These are phyloP conservation scores for Rynchops niger DNA, from an alignment of 2,113 vertebrate genomes.

Conservation along the genomic window DNA sequence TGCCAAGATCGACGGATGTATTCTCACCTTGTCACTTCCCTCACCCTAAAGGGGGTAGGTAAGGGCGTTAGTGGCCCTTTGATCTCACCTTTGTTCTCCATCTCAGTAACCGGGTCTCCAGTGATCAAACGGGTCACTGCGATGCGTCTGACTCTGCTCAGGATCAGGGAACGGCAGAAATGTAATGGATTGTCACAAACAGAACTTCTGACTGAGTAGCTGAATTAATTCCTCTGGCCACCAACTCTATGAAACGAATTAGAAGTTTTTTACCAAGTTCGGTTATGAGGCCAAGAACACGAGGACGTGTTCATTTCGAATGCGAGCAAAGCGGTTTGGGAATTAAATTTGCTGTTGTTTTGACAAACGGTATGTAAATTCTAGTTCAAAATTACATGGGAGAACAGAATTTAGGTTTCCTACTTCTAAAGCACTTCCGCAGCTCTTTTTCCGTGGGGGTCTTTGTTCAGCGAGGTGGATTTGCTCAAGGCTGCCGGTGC, in stretches of 20 bases:
- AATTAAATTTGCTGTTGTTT: background rate
- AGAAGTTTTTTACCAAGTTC: background rate
- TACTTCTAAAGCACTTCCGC: background rate
- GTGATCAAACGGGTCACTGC: background rate
- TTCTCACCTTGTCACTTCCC: slow-evolving; percentile 24
- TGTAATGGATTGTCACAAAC: background rate
- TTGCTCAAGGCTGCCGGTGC: background rate
- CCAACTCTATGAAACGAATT: background rate
- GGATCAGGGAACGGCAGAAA: background rate
- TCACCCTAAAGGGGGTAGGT: slow-evolving; percentile 5
- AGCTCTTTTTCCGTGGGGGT: background rate
- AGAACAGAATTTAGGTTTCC: background rate
- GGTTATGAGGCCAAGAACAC: background rate
- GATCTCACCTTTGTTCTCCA: slow-evolving; percentile 28
- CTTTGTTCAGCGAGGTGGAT: background rate
- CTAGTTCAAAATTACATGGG: background rate
- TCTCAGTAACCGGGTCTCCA: background rate
- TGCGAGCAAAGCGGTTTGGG: background rate
- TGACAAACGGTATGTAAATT: background rate
- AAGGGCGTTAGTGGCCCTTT: slow-evolving; percentile 32
- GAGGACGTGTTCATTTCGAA: background rate
- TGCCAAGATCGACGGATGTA: background rate
- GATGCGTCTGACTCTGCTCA: background rate
- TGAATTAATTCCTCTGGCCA: background rate
- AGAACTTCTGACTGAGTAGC: background rate